Conservation (phyloP, 2,797 vertebrate genomes). For the Rhinella marina region DNA sequence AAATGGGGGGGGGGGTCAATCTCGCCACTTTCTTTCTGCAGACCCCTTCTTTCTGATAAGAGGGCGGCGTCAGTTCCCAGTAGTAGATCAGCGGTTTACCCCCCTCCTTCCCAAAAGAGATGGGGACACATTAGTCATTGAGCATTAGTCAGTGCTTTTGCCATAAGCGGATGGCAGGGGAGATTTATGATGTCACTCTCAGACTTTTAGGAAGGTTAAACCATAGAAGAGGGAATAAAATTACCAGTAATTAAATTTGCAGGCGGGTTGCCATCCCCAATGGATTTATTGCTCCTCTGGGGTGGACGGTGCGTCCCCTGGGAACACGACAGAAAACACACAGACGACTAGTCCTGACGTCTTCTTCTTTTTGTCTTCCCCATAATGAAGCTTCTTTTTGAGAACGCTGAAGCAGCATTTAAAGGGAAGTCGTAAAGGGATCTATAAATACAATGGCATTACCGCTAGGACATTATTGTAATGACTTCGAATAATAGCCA, state of each 20-base stretch:
- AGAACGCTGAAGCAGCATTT: constrained; percentile 60
- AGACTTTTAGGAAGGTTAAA: constrained; percentile 78
- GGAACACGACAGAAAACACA: constrained; percentile 63
- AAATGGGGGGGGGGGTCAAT: not conserved
- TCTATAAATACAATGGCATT: constrained; percentile 63
- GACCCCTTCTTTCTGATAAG: constrained; percentile 8
- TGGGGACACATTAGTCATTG: constrained; percentile 65
- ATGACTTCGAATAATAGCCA: constrained; percentile 67
- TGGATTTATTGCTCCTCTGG: constrained; percentile 74
- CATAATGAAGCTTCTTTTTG: constrained; percentile 55
- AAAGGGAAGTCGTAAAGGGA: constrained; percentile 46
- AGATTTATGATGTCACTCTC: constrained; percentile 76
- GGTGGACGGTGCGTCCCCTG: constrained; percentile 64
- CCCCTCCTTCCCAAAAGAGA: constrained; percentile 64
- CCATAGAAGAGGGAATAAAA: constrained; percentile 78
- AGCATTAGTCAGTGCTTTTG: constrained; percentile 67
- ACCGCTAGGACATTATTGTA: constrained; percentile 69
- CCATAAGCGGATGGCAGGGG: constrained; percentile 66
- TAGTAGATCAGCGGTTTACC: constrained; percentile 61
- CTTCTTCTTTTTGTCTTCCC: constrained; percentile 22
- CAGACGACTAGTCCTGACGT: constrained; percentile 56
- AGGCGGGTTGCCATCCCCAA: constrained; percentile 73
- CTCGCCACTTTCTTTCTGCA: not conserved
- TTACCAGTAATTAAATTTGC: constrained; percentile 84
- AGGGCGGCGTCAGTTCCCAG: constrained; percentile 20